Conservation (phyloP, 2,113 vertebrate genomes). For the Setophaga kirtlandii region DNA sequence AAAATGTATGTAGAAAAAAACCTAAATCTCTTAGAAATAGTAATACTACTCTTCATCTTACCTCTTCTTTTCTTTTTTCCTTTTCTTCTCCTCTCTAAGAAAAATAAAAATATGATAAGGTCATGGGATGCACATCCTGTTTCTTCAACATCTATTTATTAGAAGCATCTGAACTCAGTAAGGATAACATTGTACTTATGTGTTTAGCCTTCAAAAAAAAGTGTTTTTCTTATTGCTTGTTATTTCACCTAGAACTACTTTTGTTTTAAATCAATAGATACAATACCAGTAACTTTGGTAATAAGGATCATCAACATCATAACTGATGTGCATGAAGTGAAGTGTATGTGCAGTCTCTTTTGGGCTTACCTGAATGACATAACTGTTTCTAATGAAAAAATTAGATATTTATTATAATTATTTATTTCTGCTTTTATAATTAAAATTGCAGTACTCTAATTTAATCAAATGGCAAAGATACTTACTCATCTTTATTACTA, state of each 20-base stretch:
- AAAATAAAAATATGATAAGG: slow-evolving; percentile 12
- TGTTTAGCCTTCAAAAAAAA: background rate
- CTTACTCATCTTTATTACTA: slow-evolving; percentile 92
- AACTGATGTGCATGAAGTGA: background rate
- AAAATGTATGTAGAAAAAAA: background rate
- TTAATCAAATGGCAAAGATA: slow-evolving; percentile 50
- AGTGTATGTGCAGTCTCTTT: background rate
- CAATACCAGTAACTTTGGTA: background rate
- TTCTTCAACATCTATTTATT: background rate
- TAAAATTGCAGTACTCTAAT: background rate
- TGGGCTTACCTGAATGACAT: background rate
- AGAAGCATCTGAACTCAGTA: background rate
- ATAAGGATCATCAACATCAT: background rate
- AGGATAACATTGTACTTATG: background rate
- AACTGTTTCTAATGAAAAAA: background rate
- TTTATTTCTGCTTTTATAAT: background rate
- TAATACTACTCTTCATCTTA: slow-evolving; percentile 20
- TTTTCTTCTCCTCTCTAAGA: slow-evolving; percentile 79
- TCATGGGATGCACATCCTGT: background rate
- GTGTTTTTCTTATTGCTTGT: background rate
- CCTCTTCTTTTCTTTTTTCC: slow-evolving; percentile 78
- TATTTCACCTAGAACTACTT: background rate
- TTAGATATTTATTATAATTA: background rate
- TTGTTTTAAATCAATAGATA: background rate
- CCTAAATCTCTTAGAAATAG: background rate